Conservation (phyloP, 2,888 invertebrate genomes). For the Caenorhabditis parvicauda region DNA sequence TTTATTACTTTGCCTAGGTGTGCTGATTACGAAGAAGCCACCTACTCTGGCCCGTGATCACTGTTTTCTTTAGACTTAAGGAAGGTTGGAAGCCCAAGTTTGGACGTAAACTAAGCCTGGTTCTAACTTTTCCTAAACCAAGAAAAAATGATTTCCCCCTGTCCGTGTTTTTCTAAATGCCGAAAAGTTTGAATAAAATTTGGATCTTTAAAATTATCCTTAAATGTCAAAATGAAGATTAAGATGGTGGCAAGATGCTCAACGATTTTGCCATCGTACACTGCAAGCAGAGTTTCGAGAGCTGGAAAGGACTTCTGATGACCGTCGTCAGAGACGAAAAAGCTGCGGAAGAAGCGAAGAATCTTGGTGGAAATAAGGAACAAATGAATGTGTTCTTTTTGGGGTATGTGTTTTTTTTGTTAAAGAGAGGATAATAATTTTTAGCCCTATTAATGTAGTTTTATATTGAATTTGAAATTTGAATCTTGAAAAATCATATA, state of each 20-base stretch:
- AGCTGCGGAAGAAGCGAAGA: not conserved
- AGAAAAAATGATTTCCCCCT: too few species aligned
- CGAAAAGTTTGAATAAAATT: too few species aligned
- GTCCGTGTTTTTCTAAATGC: too few species aligned
- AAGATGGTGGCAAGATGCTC: not conserved
- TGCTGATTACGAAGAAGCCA: too few species aligned
- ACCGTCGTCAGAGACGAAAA: slow-evolving; percentile 5
- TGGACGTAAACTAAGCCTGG: too few species aligned
- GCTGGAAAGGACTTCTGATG: slow-evolving; percentile 12
- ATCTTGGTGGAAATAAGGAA: slow-evolving; percentile 5
- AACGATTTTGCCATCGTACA: slow-evolving; percentile 24
- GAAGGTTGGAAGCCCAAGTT: too few species aligned
- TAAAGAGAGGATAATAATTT: not conserved
- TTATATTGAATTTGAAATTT: slow-evolving; percentile 1
- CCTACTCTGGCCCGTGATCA: too few species aligned
- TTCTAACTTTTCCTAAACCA: too few species aligned
- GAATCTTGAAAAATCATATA: not conserved
- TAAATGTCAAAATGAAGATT: too few species aligned
- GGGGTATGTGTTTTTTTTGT: slow-evolving; percentile 7
- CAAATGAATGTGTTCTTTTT: slow-evolving; percentile 21
- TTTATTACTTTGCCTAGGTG: too few species aligned
- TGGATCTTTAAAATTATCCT: too few species aligned
- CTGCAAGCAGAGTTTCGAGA: slow-evolving; percentile 22
- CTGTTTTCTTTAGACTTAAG: too few species aligned
- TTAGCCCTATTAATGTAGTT: not conserved